phyloP scores from a whole-genome alignment of 2,888 invertebrate species.

The Hesperia comma region DNA sequence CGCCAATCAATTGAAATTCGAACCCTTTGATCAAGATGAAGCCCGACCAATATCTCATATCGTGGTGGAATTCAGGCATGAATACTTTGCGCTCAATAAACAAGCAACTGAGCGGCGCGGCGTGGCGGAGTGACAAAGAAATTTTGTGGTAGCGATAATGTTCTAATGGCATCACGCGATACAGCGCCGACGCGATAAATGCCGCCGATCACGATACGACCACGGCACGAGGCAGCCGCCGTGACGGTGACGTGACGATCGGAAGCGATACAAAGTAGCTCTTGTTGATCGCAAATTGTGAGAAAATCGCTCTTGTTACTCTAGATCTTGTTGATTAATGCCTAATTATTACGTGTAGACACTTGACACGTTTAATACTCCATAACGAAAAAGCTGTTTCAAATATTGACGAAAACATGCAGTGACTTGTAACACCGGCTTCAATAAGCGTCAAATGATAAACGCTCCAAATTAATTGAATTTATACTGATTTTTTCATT shows the following conservation, averaged over 20 bases:
- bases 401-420: too few relatives aligned
- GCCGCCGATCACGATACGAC: slow-evolving; percentile 7
- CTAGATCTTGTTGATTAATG: background rate
- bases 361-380: too few relatives aligned
- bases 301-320: background rate
- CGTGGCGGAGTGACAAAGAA: slow-evolving; percentile 26
- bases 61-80: slow-evolving; percentile 48
- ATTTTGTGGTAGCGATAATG: slow-evolving; percentile 33
- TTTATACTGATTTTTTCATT: too few relatives aligned
- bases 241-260: background rate
- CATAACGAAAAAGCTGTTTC: too few relatives aligned
- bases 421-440: too few relatives aligned
- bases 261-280: slow-evolving; percentile 10
- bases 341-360: background rate
- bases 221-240: background rate
- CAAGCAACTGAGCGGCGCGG: slow-evolving; percentile 23
- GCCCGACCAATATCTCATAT: background rate
- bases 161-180: slow-evolving; percentile 31
- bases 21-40: background rate
- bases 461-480: too few relatives aligned
- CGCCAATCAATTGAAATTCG: background rate
- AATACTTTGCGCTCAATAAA: slow-evolving; percentile 64
- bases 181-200: slow-evolving; percentile 22
- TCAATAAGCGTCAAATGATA: too few relatives aligned
- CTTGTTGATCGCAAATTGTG: slow-evolving; percentile 2